Evolutionary conservation across 1,140 invertebrate species (phyloP).

Genomic region (Caenorhabditis brenneri): DNA sequence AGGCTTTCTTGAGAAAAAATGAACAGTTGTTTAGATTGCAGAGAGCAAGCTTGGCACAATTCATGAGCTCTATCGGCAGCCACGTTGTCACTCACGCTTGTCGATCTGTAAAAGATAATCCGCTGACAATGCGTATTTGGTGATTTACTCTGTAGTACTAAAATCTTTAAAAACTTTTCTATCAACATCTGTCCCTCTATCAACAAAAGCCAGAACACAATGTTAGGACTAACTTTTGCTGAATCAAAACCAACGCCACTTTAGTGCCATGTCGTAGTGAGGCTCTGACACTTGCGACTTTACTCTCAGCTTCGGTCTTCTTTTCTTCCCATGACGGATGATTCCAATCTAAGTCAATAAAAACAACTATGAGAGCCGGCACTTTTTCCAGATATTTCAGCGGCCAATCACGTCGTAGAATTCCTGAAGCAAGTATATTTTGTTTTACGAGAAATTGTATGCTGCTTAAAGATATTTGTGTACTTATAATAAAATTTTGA

Average conservation of each 20-base stretch:
- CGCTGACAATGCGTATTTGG: too few species aligned
- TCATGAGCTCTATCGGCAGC: constrained; percentile 86
- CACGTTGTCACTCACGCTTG: neutral
- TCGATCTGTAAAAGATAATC: neutral
- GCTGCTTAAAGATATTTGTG: too few species aligned
- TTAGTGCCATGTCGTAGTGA: constrained; percentile 31
- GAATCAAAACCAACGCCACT: constrained; percentile 48
- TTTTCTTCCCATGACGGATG: constrained; percentile 90
- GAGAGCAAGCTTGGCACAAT: constrained; percentile 86
- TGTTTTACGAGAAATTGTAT: too few species aligned
- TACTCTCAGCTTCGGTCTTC: constrained; percentile 83
- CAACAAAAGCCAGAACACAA: too few species aligned
- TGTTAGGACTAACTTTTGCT: constrained; percentile 45
- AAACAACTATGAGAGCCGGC: constrained; percentile 88
- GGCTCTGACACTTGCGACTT: constrained; percentile 46
- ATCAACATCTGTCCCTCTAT: neutral
- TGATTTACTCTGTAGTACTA: too few species aligned
- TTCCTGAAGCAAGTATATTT: constrained; percentile 76
- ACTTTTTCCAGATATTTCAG: constrained; percentile 87
- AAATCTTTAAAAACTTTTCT: too few species aligned
- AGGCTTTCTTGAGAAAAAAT: constrained; percentile 76
- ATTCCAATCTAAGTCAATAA: constrained; percentile 96
- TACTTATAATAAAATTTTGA: too few species aligned
- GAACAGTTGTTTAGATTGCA: constrained; percentile 88
- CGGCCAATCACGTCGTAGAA: constrained; percentile 93